Evolutionary conservation across 2,113 vertebrate genomes (phyloP).

Genomic region (Tachysurus vachellii): DNA sequence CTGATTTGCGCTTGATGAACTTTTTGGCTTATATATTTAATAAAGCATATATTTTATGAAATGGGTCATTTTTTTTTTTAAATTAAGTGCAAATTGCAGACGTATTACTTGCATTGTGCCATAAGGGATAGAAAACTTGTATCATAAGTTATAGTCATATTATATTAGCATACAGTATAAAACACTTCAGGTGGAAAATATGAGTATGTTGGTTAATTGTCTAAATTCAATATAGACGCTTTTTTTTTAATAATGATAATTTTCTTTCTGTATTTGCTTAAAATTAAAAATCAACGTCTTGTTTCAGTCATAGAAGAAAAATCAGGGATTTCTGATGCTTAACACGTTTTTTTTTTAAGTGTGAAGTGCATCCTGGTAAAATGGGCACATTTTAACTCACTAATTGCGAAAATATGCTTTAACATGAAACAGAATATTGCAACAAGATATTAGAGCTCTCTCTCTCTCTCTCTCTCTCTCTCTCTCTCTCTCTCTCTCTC

Average conservation of each 20-base stretch:
- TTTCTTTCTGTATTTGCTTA: not conserved
- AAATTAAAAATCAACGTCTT: not conserved
- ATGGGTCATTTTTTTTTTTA: not conserved
- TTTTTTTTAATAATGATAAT: not conserved
- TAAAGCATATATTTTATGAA: not conserved
- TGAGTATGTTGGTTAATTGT: not conserved
- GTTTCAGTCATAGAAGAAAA: not conserved
- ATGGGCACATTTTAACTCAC: not conserved
- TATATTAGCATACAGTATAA: not conserved
- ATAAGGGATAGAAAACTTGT: not conserved
- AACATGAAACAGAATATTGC: not conserved
- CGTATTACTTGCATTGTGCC: not conserved
- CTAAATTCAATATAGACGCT: not conserved
- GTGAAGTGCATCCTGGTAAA: slow-evolving; percentile 16
- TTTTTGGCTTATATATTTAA: not conserved
- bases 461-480: not conserved
- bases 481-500: slow-evolving; percentile 1
- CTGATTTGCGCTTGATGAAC: not conserved
- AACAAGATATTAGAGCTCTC: not conserved
- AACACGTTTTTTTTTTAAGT: not conserved
- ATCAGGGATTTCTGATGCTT: not conserved
- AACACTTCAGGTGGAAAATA: not conserved
- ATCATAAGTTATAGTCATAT: not conserved
- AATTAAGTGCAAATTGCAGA: not conserved
- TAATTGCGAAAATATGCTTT: slow-evolving; percentile 21